Evolutionary conservation across 2,888 invertebrate species (phyloP), one percentile per base, ranked within the genome.

Genomic region (Lycia hirtaria): DNA sequence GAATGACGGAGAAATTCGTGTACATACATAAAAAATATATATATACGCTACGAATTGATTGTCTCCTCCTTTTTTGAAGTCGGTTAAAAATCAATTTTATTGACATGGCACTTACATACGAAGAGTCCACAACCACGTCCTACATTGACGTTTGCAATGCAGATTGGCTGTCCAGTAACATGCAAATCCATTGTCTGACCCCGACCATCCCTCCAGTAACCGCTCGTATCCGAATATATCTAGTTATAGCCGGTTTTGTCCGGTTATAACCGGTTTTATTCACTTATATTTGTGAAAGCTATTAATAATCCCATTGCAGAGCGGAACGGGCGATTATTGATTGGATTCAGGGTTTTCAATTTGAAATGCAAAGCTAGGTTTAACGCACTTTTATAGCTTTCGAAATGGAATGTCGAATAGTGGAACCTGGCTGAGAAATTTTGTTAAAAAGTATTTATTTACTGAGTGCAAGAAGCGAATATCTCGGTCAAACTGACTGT

Each of bases 111-210:
- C n/a, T n/a, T n/a, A n/a, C n/a, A n/a, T n/a, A n/a, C n/a, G n/a
- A n/a, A n/a, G n/a, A n/a, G n/a, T n/a, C n/a, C n/a, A n/a, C n/a
- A n/a, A n/a, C n/a, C n/a, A n/a, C n/a, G n/a, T n/a, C 35, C 10
- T 33, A 15, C 9, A 10, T 30, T 14, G 38, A 76, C 79, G 87
- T 86, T 87, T 86, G 87, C 87, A 87, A 78, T 87, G 83, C 84
- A 87, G 85, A 87, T 87, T 86, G 87, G 80, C 74, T 74, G 83
- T 81, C 81, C 78, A 81, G 82, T 82, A 81, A 86, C 85, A 87
- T 87, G 86, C 83, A 84, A 87, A 88, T 87, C 80, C 67, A 76
- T 78, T 61, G 76, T 68, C 67, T 61, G 60, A 68, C 65, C 59
- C 63, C 65, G 30, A 37, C 38, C 49, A 30, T 7, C 32, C 24